A percentile compares a stretch with the other conserved stretches of the same genome.
These are phyloP conservation scores for Encarsia formosa DNA, from an alignment of 2,888 invertebrate genomes.

Conservation along the genomic window DNA sequence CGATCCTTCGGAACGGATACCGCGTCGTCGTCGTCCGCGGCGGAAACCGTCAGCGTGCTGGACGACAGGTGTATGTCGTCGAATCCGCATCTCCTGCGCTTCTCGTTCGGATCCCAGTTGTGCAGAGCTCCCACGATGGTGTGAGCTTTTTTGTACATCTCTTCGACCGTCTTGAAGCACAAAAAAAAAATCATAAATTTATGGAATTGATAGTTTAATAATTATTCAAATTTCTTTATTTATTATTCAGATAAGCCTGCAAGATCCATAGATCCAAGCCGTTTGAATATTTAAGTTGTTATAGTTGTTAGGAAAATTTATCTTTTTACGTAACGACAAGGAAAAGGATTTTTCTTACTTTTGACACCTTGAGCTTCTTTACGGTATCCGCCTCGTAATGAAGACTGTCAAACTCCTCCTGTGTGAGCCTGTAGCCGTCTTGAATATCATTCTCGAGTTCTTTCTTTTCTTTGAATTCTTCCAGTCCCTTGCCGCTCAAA, in stretches of 20 bases:
- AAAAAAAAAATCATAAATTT: slow-evolving; percentile 20
- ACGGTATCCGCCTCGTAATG: slow-evolving; percentile 63
- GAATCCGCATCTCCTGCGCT: slow-evolving; percentile 9
- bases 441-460: slow-evolving; percentile 52
- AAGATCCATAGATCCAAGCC: too few species aligned
- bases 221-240: too few species aligned
- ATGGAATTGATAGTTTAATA: too few species aligned
- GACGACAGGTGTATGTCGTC: too few species aligned
- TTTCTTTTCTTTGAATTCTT: slow-evolving; percentile 41
- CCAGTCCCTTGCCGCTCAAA: slow-evolving; percentile 32
- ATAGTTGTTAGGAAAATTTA: too few species aligned
- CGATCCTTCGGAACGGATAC: too few species aligned
- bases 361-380: slow-evolving; percentile 57
- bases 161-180: slow-evolving; percentile 63
- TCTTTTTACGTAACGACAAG: too few species aligned
- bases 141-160: slow-evolving; percentile 64
- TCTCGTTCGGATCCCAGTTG: slow-evolving; percentile 33
- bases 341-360: slow-evolving; percentile 51
- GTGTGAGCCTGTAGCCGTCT: slow-evolving; percentile 58
- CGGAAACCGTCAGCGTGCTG: too few species aligned
- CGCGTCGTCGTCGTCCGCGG: too few species aligned
- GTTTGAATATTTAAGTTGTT: too few species aligned
- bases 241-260: too few species aligned
- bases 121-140: slow-evolving; percentile 58
- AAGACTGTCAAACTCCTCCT: slow-evolving; percentile 58